Conservation (phyloP, 2,113 vertebrate species). For the Syngnathoides biaculeatus region DNA sequence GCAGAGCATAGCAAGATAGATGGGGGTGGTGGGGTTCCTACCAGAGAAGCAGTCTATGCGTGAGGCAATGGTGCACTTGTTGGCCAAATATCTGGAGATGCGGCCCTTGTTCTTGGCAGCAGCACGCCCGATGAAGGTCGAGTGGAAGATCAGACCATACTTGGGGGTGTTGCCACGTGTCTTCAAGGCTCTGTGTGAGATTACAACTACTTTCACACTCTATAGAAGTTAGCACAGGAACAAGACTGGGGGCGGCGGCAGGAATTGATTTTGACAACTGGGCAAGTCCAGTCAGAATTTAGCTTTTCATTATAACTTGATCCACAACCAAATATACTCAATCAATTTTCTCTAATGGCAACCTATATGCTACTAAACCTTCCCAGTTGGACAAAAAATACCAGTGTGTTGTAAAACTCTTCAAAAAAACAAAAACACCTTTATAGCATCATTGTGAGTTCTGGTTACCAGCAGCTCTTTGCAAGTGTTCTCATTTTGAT, state of each 20-base stretch:
- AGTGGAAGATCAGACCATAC: conserved; percentile 97
- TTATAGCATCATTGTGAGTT: too few relatives aligned
- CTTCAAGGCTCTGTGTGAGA: conserved; percentile 84
- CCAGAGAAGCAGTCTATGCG: conserved; percentile 97
- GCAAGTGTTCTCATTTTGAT: too few relatives aligned
- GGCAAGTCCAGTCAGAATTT: too few relatives aligned
- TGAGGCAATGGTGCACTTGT: conserved; percentile 95
- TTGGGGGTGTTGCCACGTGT: conserved; percentile 94
- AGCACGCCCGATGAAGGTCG: conserved; percentile 94
- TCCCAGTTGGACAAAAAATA: too few relatives aligned
- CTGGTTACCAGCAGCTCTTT: too few relatives aligned
- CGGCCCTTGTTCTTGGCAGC: conserved; percentile 95
- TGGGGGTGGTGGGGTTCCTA: conserved; percentile 23
- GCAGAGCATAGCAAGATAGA: background rate
- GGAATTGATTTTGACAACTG: background rate
- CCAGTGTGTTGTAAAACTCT: too few relatives aligned
- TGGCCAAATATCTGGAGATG: conserved; percentile 96
- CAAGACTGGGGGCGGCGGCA: background rate
- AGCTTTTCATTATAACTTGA: too few relatives aligned
- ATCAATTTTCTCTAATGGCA: too few relatives aligned
- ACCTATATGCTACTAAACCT: too few relatives aligned
- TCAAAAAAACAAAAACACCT: too few relatives aligned
- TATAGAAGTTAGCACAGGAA: background rate
- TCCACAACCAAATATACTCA: too few relatives aligned
- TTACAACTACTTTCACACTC: conserved; percentile 19